These are phyloP conservation scores for Koerneria pararmatus DNA, from an alignment of 2,888 invertebrate species.

Conservation along the genomic window DNA sequence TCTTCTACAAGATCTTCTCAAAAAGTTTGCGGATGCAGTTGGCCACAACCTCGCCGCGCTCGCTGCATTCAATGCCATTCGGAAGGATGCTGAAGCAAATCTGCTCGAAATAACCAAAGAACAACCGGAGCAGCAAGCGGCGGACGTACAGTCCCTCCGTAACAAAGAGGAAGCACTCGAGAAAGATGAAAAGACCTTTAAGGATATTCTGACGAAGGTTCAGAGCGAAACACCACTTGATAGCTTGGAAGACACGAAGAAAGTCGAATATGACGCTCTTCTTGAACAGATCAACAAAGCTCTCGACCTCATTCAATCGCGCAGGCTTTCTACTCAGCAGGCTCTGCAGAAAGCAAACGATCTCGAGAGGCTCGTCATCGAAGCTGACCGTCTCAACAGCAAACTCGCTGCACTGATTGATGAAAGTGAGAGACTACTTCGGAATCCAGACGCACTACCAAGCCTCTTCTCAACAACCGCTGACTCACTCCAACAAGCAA, in stretches of 20 bases:
- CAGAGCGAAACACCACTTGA: slow-evolving; percentile 23
- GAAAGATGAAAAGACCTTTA: slow-evolving; percentile 15
- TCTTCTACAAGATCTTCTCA: slow-evolving; percentile 34
- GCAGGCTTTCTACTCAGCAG: slow-evolving; percentile 30
- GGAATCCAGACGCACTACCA: slow-evolving; percentile 37
- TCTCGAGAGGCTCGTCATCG: slow-evolving; percentile 29
- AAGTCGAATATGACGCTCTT: slow-evolving; percentile 7
- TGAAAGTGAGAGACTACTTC: slow-evolving; percentile 30
- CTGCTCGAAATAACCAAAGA: slow-evolving; percentile 19
- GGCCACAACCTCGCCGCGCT: slow-evolving; percentile 40
- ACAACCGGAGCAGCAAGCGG: slow-evolving; percentile 10
- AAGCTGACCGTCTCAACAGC: slow-evolving; percentile 25
- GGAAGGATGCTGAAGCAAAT: slow-evolving; percentile 36
- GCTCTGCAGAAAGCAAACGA: slow-evolving; percentile 31
- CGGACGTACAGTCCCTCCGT: slow-evolving; percentile 17
- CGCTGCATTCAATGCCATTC: slow-evolving; percentile 37
- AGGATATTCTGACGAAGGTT: background rate
- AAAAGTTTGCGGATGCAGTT: slow-evolving; percentile 32
- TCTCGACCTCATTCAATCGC: slow-evolving; percentile 5
- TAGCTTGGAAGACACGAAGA: slow-evolving; percentile 10
- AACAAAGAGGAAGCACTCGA: slow-evolving; percentile 8
- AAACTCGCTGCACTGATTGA: slow-evolving; percentile 33
- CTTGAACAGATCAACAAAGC: slow-evolving; percentile 20
- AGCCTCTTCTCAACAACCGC: slow-evolving; percentile 32
- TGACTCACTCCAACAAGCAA: slow-evolving; percentile 28